Evolutionary conservation across 53 echinoderm and acorn worm genomes (phyloP).

Genomic region (Luidia sarsii): DNA sequence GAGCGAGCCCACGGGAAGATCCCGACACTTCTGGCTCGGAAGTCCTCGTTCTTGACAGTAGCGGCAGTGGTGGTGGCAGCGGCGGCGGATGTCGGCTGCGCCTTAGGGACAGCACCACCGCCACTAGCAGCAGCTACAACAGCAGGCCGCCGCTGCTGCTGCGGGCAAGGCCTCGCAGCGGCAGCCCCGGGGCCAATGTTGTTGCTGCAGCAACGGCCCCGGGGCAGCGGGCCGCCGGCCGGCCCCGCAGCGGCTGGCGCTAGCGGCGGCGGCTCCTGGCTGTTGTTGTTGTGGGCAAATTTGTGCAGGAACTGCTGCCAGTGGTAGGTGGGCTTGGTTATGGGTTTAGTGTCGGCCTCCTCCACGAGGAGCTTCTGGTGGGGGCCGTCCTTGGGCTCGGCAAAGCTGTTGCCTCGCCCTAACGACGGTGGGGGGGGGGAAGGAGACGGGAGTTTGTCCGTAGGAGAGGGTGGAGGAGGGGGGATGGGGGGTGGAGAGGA

Average conservation of each 20-base stretch:
- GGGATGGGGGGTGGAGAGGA: not conserved
- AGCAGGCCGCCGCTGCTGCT: too few species aligned
- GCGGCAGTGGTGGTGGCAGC: not conserved
- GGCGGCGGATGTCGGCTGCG: conserved; percentile 11
- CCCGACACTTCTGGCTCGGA: not conserved
- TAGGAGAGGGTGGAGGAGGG: conserved; percentile 6
- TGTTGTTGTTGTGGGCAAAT: conserved; percentile 11
- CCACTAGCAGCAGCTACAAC: not conserved
- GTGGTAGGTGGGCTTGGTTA: conserved; percentile 9
- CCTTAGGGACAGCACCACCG: conserved; percentile 22
- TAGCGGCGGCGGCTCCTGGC: too few species aligned
- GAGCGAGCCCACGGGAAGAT: conserved; percentile 5
- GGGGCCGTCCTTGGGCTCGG: not conserved
- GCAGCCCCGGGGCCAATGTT: conserved; percentile 11
- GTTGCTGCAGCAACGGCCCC: too few species aligned
- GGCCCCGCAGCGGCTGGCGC: too few species aligned
- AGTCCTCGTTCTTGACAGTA: not conserved
- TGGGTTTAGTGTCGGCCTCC: conserved; percentile 4
- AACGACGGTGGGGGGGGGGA: not conserved
- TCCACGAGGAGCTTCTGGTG: conserved; percentile 10
- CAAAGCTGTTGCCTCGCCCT: conserved; percentile 53
- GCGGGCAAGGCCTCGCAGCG: conserved; percentile 3
- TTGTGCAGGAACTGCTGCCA: conserved; percentile 38
- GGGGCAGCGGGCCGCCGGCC: not conserved
- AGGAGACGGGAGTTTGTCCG: not conserved